A percentile compares a stretch with the other conserved stretches of the same genome.
phyloP scores from a whole-genome alignment of 2,888 invertebrate genomes.

The Cantharis flavilabris region DNA sequence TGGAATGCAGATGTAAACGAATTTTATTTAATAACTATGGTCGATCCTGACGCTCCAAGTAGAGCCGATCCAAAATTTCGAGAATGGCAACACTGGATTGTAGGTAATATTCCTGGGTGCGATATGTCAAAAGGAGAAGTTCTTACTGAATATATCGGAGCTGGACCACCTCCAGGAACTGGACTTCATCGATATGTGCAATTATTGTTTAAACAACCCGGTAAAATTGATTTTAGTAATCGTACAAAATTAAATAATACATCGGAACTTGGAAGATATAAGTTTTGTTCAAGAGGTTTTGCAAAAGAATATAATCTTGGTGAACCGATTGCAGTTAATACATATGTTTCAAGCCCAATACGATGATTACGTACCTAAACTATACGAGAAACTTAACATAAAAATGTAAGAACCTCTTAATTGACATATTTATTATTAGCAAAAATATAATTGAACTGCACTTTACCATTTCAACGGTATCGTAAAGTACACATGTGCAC shows the following conservation, averaged over 20 bases:
- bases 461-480: background rate
- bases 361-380: background rate
- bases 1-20: constrained; percentile 65
- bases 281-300: constrained; percentile 62
- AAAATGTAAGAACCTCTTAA: background rate
- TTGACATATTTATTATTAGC: background rate
- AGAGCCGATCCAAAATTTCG: constrained; percentile 68
- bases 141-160: constrained; percentile 66
- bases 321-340: constrained; percentile 65
- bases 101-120: constrained; percentile 72
- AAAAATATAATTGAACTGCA: background rate
- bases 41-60: constrained; percentile 80
- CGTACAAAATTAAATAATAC: constrained; percentile 10
- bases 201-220: constrained; percentile 69
- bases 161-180: constrained; percentile 73
- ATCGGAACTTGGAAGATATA: constrained; percentile 44
- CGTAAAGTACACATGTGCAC: too few species aligned
- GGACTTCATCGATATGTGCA: constrained; percentile 77
- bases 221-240: constrained; percentile 51
- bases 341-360: constrained; percentile 59
- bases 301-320: constrained; percentile 63
- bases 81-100: constrained; percentile 80
- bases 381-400: background rate
- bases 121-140: constrained; percentile 67
- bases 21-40: constrained; percentile 67